Base-by-base conservation (phyloP, 2,113 vertebrate species). In the Spermophilus dauricus region DNA sequence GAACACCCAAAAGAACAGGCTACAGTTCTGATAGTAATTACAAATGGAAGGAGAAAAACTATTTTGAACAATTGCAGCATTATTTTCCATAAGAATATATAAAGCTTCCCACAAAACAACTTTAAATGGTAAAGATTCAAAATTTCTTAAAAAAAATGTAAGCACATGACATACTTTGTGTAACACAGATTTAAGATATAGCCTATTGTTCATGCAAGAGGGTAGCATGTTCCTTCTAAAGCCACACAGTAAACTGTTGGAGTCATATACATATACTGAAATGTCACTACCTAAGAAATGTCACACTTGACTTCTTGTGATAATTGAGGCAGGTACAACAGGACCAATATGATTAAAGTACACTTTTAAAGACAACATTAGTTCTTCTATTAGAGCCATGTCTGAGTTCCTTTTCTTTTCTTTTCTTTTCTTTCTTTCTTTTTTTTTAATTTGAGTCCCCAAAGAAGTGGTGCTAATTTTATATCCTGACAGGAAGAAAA, bases 41-140 rank as follows among this genome's bases (percentile, higher is more conserved):
- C 32, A 58, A 73, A 78, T 69, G n/a, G 24, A 89, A 93, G 28
- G 18, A 13, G 9, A 34, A 45, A 39, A 58, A 89, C 88, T 58
- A 24, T 84, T 96, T 73, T 87, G 58, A 92, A 80, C 28, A 89
- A 81, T 1, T 48, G 28, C 58, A 67, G 13, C 34, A 81, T 91
- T 39, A 75, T 48, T 39, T 67, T 69, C 58, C 70, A 84, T 89
- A 56, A 83, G 82, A 76, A 42, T 67, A 34, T 75, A 61, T 34
- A 72, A 90, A 86, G 45, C 70, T 89, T 76, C 56, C 72, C n/a
- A 82, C 61, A n/a, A 89, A 96, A 82, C 22, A 65, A 48, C 63
- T 76, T 88, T 65, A 45, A 92, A 16, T 10, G 42, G 45, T 8
- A 92, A 88, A 83, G 48, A 65, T 2, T 53, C 17, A 58, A 30